Evolutionary conservation across 2,113 vertebrate genomes (phyloP).

Genomic region (Zosterops hypoxanthus): DNA sequence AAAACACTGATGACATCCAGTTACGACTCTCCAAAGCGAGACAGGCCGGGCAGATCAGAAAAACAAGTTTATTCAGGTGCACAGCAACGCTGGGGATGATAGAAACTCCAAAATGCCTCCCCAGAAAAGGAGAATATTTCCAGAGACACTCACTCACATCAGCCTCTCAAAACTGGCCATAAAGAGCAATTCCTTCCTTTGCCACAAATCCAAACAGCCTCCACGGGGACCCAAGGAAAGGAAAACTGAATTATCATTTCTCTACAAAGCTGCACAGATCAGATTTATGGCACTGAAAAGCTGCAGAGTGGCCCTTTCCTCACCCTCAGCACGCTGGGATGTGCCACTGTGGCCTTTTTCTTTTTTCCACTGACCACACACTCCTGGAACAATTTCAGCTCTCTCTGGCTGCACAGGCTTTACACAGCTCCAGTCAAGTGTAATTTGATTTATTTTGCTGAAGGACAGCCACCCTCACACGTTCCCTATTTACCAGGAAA

Average conservation of each 20-base stretch:
- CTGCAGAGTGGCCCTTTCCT: background rate
- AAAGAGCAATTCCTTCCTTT: background rate
- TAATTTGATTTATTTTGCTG: background rate
- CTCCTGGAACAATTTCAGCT: background rate
- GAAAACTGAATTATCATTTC: accelerated
- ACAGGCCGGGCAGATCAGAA: background rate
- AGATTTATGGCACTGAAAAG: background rate
- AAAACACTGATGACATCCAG: background rate
- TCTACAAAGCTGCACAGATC: accelerated
- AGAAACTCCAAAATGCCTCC: background rate
- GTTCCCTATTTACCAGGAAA: background rate
- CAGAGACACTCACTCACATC: background rate
- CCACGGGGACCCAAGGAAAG: background rate
- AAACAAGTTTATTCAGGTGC: constrained; percentile 28
- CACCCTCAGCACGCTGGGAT: background rate
- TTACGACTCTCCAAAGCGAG: background rate
- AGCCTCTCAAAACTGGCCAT: background rate
- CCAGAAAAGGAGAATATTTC: background rate
- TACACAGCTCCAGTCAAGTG: background rate
- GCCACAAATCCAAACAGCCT: background rate
- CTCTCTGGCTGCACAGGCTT: background rate
- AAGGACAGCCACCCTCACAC: background rate
- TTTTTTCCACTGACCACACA: background rate
- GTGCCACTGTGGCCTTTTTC: background rate
- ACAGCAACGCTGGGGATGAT: accelerated